Evolutionary conservation across 2,113 vertebrate species (phyloP), one percentile per base, ranked within the genome.

Genomic region (Nanorana parkeri): DNA sequence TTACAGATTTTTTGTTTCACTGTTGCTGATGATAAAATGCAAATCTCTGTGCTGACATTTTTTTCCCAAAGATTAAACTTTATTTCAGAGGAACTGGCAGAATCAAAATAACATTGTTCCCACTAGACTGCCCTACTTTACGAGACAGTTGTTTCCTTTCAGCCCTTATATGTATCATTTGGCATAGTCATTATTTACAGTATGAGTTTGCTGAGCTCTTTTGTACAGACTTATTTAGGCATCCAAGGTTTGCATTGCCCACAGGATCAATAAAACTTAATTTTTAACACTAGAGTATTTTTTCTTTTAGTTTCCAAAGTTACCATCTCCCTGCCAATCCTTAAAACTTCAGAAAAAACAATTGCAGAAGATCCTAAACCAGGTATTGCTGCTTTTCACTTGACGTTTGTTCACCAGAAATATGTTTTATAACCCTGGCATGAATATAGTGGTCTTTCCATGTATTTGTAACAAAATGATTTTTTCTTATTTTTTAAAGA

Each of bases 291-390:
- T 29, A 3, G 20, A 29, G 21, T 68, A 41, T 47, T 58, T 20
- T 73, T 68, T 83, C 28, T 61, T 71, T 51, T 76, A 80, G 78
- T 76, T 60, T 41, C 51, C 15, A 68, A 76, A 76, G 36, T 41
- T 88, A 76, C 80, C 81, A 84, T 84, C 0, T 78, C 85, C 86
- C 77, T 84, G 86, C 75, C 88, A 89, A 86, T 90, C 56, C 79
- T 85, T 71, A 29, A 83, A 87, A 65, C 88, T 68, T 66, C 89
- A 80, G 87, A 86, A 87, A 88, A 89, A 19, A 81, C 84, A 85
- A 87, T 86, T 83, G 85, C 76, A 85, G 52, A 88, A 87, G 87
- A 87, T 66, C 4, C 73, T 84, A 85, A 52, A 77, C 80, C 87
- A 94, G 92, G 91, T 93, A 91, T 11, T 23, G 26, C 20, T 23